Evolutionary conservation across 2,888 invertebrate species (phyloP), one percentile per base, ranked within the genome.

Genomic region (Amphipoea lucens): DNA sequence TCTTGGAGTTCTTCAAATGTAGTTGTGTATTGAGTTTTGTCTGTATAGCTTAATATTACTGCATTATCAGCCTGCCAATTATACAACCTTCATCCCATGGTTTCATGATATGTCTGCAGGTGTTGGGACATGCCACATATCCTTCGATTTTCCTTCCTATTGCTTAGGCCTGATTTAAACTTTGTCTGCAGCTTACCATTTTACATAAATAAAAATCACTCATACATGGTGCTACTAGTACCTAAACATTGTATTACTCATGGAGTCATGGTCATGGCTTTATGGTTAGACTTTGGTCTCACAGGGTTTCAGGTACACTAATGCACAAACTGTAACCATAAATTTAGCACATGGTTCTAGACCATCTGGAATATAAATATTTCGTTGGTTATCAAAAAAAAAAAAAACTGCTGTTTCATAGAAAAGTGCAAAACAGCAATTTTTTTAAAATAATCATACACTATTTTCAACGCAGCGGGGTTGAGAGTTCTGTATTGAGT

Each of bases 181-280:
- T 9, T 57, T 7, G 12, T 23, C 4, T 29, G 29, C 3, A 20
- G 29, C 48, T 63, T 9, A 57, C 29, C 5, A 12, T 51, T 51
- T 23, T n/a, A 73, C 14, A 11, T n/a, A 57, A 42, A n/a, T 23
- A n/a, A 72, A 20, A 23, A 72, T 79, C 40, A 79, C 20, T 65
- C 63, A 57, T 6, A 12, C 63, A 57, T 6, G 9, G n/a, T 71
- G 17, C 23, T n/a, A 68, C 17, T 48, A 62, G 29, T 79, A 48
- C n/a, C 6, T 65, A 29, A 45, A 42, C 23, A 51, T 51, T 42
- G n/a, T 68, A 69, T 42, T 65, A 48, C 40, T 48, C 14, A 73
- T 73, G 29, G 7, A 48, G 29, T 48, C 14, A 73, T 73, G 29
- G 11, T 29, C 7, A 54, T 65, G 42, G 0, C 3, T 14, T 63